These are phyloP conservation scores for Amniataba percoides DNA, from an alignment of 2,797 vertebrate genomes.

Conservation along the genomic window DNA sequence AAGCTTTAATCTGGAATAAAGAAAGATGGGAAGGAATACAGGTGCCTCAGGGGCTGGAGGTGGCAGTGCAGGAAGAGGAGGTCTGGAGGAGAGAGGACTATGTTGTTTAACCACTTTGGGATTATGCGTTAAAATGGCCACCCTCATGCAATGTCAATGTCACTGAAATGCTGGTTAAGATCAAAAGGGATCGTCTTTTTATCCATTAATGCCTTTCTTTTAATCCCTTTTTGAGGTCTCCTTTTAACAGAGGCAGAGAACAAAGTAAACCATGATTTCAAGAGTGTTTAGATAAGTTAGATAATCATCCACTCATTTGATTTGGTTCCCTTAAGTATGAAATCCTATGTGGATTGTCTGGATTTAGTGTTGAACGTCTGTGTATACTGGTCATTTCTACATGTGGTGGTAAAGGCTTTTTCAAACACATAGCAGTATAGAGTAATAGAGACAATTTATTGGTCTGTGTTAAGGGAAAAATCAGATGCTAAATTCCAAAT, in stretches of 20 bases:
- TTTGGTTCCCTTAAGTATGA: not conserved
- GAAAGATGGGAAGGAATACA: slow-evolving; percentile 52
- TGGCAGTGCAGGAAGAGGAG: slow-evolving; percentile 13
- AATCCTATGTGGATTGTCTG: not conserved
- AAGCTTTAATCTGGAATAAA: slow-evolving; percentile 77
- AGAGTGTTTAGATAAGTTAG: slow-evolving; percentile 6
- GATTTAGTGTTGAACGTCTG: not conserved
- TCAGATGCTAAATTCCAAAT: slow-evolving; percentile 15
- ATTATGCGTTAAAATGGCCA: slow-evolving; percentile 49
- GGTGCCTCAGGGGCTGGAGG: slow-evolving; percentile 43
- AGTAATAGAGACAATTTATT: not conserved
- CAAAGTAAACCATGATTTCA: not conserved
- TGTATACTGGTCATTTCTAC: not conserved
- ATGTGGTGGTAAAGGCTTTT: not conserved
- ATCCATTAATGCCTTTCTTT: slow-evolving; percentile 15
- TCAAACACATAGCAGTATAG: not conserved
- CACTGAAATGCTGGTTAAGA: slow-evolving; percentile 32
- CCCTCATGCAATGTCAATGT: slow-evolving; percentile 25
- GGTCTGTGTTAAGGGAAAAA: slow-evolving; percentile 23
- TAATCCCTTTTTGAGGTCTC: not conserved
- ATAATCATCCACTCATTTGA: not conserved
- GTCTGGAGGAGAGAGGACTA: slow-evolving; percentile 35
- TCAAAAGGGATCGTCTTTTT: slow-evolving; percentile 18
- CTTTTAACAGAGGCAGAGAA: not conserved
- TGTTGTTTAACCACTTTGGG: slow-evolving; percentile 57